Evolutionary conservation across 2,888 invertebrate genomes (phyloP), one percentile per base, ranked within the genome.

Genomic region (Stenichneumon culpator): DNA sequence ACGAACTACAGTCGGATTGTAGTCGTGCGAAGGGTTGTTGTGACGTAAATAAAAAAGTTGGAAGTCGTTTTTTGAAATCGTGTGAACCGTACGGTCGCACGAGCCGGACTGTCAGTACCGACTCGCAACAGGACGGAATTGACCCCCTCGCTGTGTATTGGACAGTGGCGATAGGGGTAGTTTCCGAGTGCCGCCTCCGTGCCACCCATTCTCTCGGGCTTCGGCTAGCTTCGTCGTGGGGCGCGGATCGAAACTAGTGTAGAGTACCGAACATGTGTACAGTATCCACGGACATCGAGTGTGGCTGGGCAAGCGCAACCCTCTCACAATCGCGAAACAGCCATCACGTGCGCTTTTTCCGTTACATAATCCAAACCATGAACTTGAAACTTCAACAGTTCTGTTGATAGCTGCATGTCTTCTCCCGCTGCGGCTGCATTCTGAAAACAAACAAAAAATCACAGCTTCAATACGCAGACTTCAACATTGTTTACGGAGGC

Each of bases 71-170:
- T 65, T 47, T n/a, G 70, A 72, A 72, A 82, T 74, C 52, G 69
- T 79, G 75, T 68, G 88, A 77, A 72, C 79, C 86, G 86, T 87
- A 87, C 86, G 89, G 89, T 88, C 86, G 89, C 86, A 88, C 79
- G 83, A 87, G 87, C 81, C 72, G 85, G 86, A 91, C 91, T 91
- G 90, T 88, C 88, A 88, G 83, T 86, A 78, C 78, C 73, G 70
- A 69, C 63, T 83, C 82, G 82, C 75, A 82, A 79, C 72, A 79
- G 75, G 85, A 87, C 89, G 87, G 91, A 90, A 89, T 90, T 89
- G 83, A 88, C 88, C 90, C 87, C 83, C 86, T 84, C 79, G 82
- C 63, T 65, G 44, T 67, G 60, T 69, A 28, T 84, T 44, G 84
- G 78, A 84, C 84, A 63, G 81, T 74, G 70, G 11, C 39, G 67